Conservation (phyloP, 2,888 invertebrate genomes). For the Drosophila recens region DNA sequence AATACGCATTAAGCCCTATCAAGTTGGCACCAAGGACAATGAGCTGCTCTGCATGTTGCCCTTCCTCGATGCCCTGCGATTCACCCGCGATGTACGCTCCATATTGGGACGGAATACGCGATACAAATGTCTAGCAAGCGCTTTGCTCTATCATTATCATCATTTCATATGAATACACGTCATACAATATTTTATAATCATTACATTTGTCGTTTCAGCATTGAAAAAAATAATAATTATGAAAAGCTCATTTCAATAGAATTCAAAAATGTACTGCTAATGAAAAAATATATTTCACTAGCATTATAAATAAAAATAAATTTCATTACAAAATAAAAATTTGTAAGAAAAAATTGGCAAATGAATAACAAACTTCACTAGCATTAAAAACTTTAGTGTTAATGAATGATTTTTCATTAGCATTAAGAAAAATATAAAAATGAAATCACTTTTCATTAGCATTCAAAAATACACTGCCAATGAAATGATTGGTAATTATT, state of each 20-base stretch:
- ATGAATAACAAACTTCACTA: neutral
- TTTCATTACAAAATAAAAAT: no score
- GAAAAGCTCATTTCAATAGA: neutral
- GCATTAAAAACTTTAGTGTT: neutral
- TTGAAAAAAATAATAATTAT: neutral
- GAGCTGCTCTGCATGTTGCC: conserved; percentile 45
- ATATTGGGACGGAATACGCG: conserved; percentile 28
- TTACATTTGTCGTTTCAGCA: neutral
- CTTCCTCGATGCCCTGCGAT: conserved; percentile 55
- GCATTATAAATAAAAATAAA: neutral
- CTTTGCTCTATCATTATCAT: neutral
- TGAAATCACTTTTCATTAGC: no score
- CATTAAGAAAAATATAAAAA: no score
- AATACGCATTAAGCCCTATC: conserved; percentile 37
- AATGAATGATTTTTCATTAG: neutral
- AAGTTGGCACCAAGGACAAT: conserved; percentile 12
- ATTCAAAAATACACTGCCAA: neutral
- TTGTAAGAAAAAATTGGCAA: no score
- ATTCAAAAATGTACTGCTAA: neutral
- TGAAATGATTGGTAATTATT: neutral
- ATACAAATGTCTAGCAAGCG: neutral
- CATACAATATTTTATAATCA: neutral
- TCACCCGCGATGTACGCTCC: conserved; percentile 55
- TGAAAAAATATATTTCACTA: neutral
- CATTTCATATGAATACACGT: neutral